These are phyloP conservation scores for Arremon aurantiirostris DNA, from an alignment of 2,797 vertebrate genomes.

Conservation along the genomic window DNA sequence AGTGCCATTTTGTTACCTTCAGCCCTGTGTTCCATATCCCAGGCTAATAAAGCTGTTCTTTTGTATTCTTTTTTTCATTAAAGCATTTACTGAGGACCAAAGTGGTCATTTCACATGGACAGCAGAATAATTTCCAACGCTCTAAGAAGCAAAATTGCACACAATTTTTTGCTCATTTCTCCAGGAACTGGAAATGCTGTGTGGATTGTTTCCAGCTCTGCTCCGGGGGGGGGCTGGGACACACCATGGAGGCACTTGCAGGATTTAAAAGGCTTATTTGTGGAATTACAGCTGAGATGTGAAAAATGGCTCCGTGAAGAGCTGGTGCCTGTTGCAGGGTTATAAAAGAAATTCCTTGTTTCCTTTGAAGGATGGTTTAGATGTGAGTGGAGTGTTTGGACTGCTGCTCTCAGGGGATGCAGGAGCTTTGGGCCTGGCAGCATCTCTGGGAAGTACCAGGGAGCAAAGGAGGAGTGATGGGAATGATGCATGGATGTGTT, in stretches of 20 bases:
- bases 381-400: background rate
- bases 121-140: conserved; percentile 47
- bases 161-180: background rate
- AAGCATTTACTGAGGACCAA: conserved; percentile 1
- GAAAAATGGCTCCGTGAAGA: conserved; percentile 18
- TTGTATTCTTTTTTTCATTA: background rate
- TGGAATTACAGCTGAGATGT: conserved; percentile 33
- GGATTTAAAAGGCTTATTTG: conserved; percentile 55
- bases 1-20: background rate
- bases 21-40: background rate
- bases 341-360: background rate
- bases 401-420: background rate
- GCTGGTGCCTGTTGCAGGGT: background rate
- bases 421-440: background rate
- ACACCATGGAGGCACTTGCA: background rate
- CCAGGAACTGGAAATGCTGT: background rate
- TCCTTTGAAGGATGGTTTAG: background rate
- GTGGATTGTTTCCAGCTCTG: background rate
- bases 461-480: background rate
- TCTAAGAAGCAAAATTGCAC: conserved; percentile 12
- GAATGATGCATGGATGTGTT: accelerated
- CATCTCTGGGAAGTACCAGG: background rate
- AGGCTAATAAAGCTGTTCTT: conserved; percentile 13
- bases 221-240: background rate
- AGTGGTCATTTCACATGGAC: conserved; percentile 27